Evolutionary conservation across 2,888 invertebrate species (phyloP), one percentile per base, ranked within the genome.

Genomic region (Tetragonula carbonaria): DNA sequence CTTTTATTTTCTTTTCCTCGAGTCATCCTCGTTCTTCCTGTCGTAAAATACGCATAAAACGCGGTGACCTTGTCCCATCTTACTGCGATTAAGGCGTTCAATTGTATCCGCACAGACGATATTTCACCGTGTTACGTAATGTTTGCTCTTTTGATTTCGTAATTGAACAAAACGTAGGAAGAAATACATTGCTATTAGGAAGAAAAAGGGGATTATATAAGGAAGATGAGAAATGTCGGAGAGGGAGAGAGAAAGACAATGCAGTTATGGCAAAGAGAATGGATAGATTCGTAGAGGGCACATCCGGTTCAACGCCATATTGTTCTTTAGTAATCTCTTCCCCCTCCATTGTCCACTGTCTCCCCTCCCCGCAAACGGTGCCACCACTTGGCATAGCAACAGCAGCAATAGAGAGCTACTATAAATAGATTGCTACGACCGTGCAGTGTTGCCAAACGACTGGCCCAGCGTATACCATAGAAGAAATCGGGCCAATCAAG

Each of bases 381-480:
- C 85, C 84, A 74, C 82, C 65, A 73, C 76, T 88, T 88, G 85
- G 93, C 93, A 93, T 93, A 93, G 93, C 93, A 93, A 93, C 93
- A 93, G 91, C 92, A 84, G 84, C 87, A 88, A 92, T 91, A 90
- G 90, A 88, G 88, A 86, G 82, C 88, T 85, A 75, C 93, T 93
- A 93, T 92, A 93, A 93, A 93, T 93, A 93, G 93, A 93, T 89
- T 84, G 80, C 82, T 77, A 85, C 78, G 88, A 86, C 86, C 87
- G 86, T 90, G 87, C 93, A 90, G 88, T 79, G 93, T 93, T 93
- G 93, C 93, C 93, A 91, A 91, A 90, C 87, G 78, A 90, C 90
- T 91, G 92, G 92, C 93, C 91, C 91, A 90, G 82, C 70, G 33
- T 71, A 78, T 80, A 70, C 62, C 83, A 75, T 71, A 55, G 73